phyloP scores from a whole-genome alignment of 2,113 vertebrate genomes.

The Pygoscelis adeliae region DNA sequence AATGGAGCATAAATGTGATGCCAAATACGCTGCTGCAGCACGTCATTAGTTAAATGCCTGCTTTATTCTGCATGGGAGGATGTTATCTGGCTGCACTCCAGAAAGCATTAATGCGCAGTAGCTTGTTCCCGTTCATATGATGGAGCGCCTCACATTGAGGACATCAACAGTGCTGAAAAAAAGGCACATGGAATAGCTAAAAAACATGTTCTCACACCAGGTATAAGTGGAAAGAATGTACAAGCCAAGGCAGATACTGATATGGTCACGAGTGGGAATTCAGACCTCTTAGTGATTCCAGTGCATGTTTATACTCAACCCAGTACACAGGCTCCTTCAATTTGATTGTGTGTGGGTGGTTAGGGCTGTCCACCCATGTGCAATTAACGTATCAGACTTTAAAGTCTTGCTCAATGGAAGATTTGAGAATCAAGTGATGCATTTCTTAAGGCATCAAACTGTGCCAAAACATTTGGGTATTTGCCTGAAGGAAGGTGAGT shows the following conservation, averaged over 20 bases:
- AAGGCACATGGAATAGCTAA: neutral
- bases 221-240: neutral
- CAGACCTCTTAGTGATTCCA: neutral
- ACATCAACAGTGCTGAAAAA: neutral
- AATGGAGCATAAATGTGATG: neutral
- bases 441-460: neutral
- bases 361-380: neutral
- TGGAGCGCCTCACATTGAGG: neutral
- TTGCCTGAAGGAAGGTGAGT: neutral
- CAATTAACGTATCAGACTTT: neutral
- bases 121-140: neutral
- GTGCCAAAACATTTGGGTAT: neutral
- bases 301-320: neutral
- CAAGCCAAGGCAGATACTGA: neutral
- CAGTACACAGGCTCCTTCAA: neutral
- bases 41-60: neutral
- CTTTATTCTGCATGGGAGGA: neutral
- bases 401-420: neutral
- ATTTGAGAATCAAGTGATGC: neutral
- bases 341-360: neutral
- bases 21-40: neutral
- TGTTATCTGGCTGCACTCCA: constrained; percentile 27
- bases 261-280: neutral
- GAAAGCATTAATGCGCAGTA: neutral
- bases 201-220: neutral